Base-by-base conservation (phyloP, 2,797 vertebrate species). In the Enteromius fasciolatus region DNA sequence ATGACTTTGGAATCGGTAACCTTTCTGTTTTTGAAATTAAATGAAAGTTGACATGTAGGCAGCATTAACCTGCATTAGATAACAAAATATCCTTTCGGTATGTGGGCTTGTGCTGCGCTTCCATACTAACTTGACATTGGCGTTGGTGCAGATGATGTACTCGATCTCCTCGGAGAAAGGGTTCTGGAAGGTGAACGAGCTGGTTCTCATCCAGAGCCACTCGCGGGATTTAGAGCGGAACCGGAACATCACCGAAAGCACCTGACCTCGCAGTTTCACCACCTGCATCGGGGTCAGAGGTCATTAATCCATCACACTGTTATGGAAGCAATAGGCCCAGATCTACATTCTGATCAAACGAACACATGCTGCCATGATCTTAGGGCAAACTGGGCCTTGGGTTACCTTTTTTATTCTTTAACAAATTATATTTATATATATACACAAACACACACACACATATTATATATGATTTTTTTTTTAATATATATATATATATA, bases 141-240 rank as follows among this genome's bases (percentile, higher is more conserved):
- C 95, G 88, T 99, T 99, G 91, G 98, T 99, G 87, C 98, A 99
- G 93, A 99, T 98, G 92, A 99, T 97, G 88, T 99, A 99, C 90
- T 99, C 98, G 0, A 99, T 98, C 89, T 98, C 98, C 84, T 99
- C 98, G 0, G 98, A 99, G 91, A 97, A 99, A 0, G 98, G 98
- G 91, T 99, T 99, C 94, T 99, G 98, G 94, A 99, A 99, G 88
- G 98, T 98, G 90, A 99, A 99, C 39, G 97, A 98, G 93, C 97
- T 99, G 67, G 97, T 99, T 89, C 98, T 94, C 95, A 99, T 98
- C 96, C 96, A 97, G 83, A 99, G 94, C 97, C 97, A 99, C 70
- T 99, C 98, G 68, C 94, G 93, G 33, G 87, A 95, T 88, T 99
- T 99, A 87, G 96, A 92, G 76, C 95, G 96, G 91, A 99, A 99